Conservation (phyloP, 2,113 vertebrate species). For the Aegotheles bennettii region DNA sequence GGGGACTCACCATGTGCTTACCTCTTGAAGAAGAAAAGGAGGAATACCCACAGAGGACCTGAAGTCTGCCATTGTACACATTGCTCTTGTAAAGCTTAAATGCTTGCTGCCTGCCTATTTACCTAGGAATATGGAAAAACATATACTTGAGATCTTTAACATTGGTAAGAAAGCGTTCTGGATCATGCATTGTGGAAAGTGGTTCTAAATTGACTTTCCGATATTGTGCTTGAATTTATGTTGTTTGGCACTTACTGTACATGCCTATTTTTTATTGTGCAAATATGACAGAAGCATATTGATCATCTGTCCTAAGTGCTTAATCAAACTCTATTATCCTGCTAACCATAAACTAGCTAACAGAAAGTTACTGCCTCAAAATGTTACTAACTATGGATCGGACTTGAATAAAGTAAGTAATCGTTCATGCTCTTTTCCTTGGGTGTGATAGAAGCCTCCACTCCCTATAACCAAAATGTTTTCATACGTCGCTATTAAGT, state of each 20-base stretch:
- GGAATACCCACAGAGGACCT: not conserved
- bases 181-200: slow-evolving; percentile 22
- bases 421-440: slow-evolving; percentile 34
- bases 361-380: slow-evolving; percentile 30
- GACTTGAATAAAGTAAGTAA: slow-evolving; percentile 53
- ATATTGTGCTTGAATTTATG: slow-evolving; percentile 44
- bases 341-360: slow-evolving; percentile 49
- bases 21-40: not conserved
- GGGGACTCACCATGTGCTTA: fast-evolving
- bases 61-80: not conserved
- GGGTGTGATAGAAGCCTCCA: not conserved
- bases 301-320: slow-evolving; percentile 64
- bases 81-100: not conserved
- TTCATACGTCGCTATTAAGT: slow-evolving; percentile 73
- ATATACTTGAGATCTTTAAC: not conserved
- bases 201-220: slow-evolving; percentile 44
- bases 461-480: slow-evolving; percentile 45
- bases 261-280: slow-evolving; percentile 56
- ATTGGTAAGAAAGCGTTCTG: not conserved
- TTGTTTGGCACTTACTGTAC: slow-evolving; percentile 23
- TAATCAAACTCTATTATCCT: slow-evolving; percentile 74
- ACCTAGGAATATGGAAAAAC: not conserved
- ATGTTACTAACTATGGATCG: slow-evolving; percentile 18
- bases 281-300: slow-evolving; percentile 73
- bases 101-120: not conserved